Base-by-base conservation (phyloP, 2,113 vertebrate genomes). In the Pedetes capensis region DNA sequence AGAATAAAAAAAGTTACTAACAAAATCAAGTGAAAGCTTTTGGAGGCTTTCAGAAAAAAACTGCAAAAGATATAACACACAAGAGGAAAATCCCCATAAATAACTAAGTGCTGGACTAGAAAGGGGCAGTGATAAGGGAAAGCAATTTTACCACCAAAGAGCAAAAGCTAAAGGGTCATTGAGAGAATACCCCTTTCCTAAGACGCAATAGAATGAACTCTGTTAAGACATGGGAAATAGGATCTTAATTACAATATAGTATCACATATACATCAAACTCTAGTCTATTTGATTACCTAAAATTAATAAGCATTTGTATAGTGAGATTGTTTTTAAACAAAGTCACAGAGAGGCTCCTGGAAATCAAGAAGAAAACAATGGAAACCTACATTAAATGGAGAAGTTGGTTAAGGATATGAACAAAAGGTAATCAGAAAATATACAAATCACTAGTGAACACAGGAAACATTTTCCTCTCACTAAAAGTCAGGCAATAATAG, bases 11-110 rank as follows among this genome's bases (percentile, higher is more conserved):
- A 72, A 69, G 25, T 37, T 61, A 90, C 18, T 87, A n/a, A 82
- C 86, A 39, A 94, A 85, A 91, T 69, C n/a, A 94, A 80, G 39
- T 32, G 29, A 53, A 51, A 83, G 6, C 25, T 81, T 95, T 66
- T 80, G 3, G 39, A 39, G n/a, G 93, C 23, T 78, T 42, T 61
- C 1, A 17, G 57, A 39, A 81, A 72, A 75, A 68, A 37, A n/a
- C 5, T 55, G 61, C 2, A 47, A 12, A 74, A 92, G 23, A 47
- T n/a, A 91, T 11, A 61, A 91, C 49, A 68, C 12, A 13, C 3
- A 32, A 93, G 9, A 59, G 6, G 49, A 9, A 44, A 87, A 94
- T 34, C 2, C 25, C 32, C 76, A 68, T 85, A 87, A 94, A 37
- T 75, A 87, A 64, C 39, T 75, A 94, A 94, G 86, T 72, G 5